Evolutionary conservation across 2,113 vertebrate genomes (phyloP).

Genomic region (Aix galericulata): DNA sequence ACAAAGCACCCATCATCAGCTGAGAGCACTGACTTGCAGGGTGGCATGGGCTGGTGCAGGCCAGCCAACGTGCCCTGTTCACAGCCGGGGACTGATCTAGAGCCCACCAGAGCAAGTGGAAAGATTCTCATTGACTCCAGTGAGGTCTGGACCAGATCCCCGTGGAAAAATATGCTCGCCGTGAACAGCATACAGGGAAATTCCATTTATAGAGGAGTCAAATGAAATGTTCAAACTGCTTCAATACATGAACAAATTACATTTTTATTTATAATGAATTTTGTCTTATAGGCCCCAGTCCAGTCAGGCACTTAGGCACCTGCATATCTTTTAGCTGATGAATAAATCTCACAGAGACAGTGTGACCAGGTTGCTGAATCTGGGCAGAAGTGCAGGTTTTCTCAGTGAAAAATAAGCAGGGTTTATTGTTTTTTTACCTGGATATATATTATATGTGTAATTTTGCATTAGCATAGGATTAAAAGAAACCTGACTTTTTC

Average conservation of each 20-base stretch:
- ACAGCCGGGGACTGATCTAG: not conserved
- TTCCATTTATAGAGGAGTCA: constrained; percentile 8
- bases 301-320: constrained; percentile 37
- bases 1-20: not conserved
- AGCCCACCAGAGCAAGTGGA: not conserved
- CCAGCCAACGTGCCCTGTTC: accelerated
- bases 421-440: not conserved
- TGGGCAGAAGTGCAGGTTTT: not conserved
- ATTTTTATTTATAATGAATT: constrained; percentile 14
- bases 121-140: not conserved
- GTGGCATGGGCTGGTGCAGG: accelerated
- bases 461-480: not conserved
- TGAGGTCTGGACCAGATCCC: not conserved
- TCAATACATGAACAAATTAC: not conserved
- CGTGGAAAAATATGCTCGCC: constrained; percentile 3
- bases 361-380: not conserved
- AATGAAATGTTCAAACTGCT: constrained; percentile 37
- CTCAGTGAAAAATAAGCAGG: not conserved
- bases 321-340: constrained; percentile 23
- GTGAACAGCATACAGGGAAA: not conserved
- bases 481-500: not conserved
- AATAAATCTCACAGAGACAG: constrained; percentile 6
- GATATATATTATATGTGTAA: not conserved
- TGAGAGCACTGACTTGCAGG: not conserved
- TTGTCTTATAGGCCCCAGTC: constrained; percentile 33